Evolutionary conservation across 2,888 invertebrate species (phyloP).

Genomic region (Aspidiotus destructor): DNA sequence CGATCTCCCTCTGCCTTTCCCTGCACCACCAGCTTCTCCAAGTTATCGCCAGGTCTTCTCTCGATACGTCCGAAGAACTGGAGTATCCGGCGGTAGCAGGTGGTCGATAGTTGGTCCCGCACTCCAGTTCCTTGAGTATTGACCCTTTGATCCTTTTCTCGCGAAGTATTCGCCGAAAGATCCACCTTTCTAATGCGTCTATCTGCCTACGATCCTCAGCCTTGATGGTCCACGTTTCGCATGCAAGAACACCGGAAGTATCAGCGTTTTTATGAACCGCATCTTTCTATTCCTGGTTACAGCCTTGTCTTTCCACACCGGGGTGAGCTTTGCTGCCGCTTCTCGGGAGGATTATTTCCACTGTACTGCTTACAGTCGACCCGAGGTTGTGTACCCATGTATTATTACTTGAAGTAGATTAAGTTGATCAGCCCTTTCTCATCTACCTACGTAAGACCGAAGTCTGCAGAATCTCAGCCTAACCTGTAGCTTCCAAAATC

Average conservation of each 20-base stretch:
- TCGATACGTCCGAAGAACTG: not conserved
- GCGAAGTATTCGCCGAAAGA: not conserved
- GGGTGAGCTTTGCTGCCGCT: not conserved
- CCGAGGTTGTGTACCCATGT: no score
- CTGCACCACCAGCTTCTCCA: conserved; percentile 1
- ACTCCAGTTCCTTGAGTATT: not conserved
- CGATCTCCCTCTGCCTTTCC: not conserved
- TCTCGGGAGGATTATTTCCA: not conserved
- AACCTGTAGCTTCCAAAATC: no score
- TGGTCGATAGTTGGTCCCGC: no score
- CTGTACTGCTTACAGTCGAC: not conserved
- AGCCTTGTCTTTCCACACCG: not conserved
- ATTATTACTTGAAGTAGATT: no score
- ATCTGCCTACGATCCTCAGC: not conserved
- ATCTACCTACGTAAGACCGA: no score
- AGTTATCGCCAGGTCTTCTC: not conserved
- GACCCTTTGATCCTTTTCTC: not conserved
- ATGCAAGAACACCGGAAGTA: not conserved
- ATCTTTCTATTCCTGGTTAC: not conserved
- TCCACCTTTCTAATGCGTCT: no score
- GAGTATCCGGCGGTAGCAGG: not conserved
- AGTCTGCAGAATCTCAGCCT: no score
- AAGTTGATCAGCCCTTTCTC: no score
- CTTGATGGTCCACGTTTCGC: not conserved
- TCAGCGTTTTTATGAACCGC: not conserved